These are phyloP conservation scores for Leuciscus idus DNA, from an alignment of 2,113 vertebrate genomes.

Conservation along the genomic window DNA sequence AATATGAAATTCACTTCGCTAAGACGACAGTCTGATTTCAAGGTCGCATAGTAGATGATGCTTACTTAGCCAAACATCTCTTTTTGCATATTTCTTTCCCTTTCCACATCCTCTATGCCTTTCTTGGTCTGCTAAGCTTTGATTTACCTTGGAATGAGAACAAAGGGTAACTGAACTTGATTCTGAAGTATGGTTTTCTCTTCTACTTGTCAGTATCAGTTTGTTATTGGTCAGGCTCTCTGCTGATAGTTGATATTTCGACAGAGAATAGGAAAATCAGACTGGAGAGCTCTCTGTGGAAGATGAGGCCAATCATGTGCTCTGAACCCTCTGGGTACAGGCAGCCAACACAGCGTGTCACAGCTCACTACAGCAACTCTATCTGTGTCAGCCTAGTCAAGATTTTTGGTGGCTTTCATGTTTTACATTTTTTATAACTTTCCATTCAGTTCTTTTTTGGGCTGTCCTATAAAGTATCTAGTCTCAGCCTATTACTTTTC, in stretches of 20 bases:
- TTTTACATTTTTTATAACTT: conserved; percentile 17
- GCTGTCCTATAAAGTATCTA: conserved; percentile 7
- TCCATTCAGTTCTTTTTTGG: conserved; percentile 15
- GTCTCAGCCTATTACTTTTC: conserved; percentile 1
- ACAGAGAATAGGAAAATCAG: background rate
- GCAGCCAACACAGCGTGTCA: background rate
- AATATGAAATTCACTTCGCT: background rate
- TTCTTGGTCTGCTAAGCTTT: background rate
- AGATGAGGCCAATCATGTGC: conserved; percentile 17
- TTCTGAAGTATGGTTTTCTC: conserved; percentile 3
- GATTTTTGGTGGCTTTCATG: background rate
- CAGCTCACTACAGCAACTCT: conserved; percentile 3
- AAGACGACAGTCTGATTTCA: background rate
- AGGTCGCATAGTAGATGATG: background rate
- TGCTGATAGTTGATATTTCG: background rate
- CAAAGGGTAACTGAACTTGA: background rate
- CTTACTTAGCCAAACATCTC: conserved; percentile 18
- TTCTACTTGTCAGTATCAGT: background rate
- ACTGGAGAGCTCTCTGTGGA: conserved; percentile 24
- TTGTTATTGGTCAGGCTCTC: background rate
- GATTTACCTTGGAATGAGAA: background rate
- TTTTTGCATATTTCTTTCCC: background rate
- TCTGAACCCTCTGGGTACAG: conserved; percentile 9
- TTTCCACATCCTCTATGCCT: background rate
- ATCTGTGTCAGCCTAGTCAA: conserved; percentile 30